Evolutionary conservation across 2,113 vertebrate species (phyloP), one percentile per base, ranked within the genome.

Genomic region (Lophotis ruficrista): DNA sequence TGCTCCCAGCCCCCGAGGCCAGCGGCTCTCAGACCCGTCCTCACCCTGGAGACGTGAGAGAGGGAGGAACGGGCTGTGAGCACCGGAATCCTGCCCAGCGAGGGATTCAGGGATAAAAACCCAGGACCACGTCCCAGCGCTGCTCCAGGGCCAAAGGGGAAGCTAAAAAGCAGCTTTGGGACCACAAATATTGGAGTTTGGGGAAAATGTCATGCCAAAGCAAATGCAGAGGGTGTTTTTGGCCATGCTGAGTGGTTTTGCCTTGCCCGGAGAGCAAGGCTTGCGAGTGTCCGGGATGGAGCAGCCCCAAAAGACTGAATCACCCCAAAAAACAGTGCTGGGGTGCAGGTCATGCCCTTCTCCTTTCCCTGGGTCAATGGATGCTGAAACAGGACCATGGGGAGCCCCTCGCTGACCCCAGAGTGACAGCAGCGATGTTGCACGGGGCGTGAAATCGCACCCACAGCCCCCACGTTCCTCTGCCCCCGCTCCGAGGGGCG

Each of bases 281-380:
- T 35, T 50, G 25, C 2, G 3, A 10, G 19, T 1, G 3, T 22
- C 6, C 0, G 0, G 30, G 12, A 48, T 5, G n/a, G 41, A 35
- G 12, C 56, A 89, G 45, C 18, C 27, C 12, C 22, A 12, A 50
- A 51, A 13, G 33, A 14, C 35, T 50, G 48, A 41, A 27, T 56
- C 35, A 11, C 9, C 88, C 38, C 30, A 1, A 47, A 41, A 90
- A 7, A 0, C 33, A 13, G 37, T 14, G 20, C 30, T 22, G 68
- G 11, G 20, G 20, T 14, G 5, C n/a, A 43, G 41, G 30, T 5
- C 17, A 54, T 37, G 31, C 43, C 14, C 10, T 41, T 17, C 31
- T 56, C 31, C 33, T 7, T 28, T 35, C 25, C 41, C 27, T 35
- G 43, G 6, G 14, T 23, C 22, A 31, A 31, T 4, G 31, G 62